Conservation (phyloP, 2,113 vertebrate species). For the Calyptomena viridis region DNA sequence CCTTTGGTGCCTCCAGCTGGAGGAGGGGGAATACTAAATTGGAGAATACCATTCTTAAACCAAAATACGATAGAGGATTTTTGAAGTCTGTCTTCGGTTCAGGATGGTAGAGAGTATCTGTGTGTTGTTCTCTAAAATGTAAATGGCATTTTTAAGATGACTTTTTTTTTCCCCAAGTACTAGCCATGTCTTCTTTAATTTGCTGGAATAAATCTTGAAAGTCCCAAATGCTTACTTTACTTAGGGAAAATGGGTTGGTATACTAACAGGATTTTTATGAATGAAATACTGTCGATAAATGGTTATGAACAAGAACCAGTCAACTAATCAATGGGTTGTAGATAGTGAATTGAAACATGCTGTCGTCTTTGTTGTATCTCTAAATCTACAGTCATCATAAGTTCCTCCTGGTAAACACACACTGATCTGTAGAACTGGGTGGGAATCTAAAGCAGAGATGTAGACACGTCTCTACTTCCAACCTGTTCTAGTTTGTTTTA, state of each 20-base stretch:
- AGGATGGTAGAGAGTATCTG: neutral
- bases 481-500: conserved; percentile 13
- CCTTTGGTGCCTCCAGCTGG: neutral
- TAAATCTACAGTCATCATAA: neutral
- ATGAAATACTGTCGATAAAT: neutral
- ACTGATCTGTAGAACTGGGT: neutral
- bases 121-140: neutral
- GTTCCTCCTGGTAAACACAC: neutral
- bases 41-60: neutral
- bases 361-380: neutral
- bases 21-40: neutral
- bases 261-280: neutral
- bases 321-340: neutral
- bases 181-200: neutral
- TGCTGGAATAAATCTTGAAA: neutral
- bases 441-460: neutral
- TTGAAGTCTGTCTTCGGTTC: neutral
- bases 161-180: neutral
- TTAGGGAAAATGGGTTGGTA: neutral
- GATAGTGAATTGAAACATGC: neutral
- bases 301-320: neutral
- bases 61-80: neutral
- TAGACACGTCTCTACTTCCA: neutral
- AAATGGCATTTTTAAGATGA: neutral
- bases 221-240: neutral